Base-by-base conservation (phyloP, 1,140 invertebrate species). In the Pogonus chalceus region DNA sequence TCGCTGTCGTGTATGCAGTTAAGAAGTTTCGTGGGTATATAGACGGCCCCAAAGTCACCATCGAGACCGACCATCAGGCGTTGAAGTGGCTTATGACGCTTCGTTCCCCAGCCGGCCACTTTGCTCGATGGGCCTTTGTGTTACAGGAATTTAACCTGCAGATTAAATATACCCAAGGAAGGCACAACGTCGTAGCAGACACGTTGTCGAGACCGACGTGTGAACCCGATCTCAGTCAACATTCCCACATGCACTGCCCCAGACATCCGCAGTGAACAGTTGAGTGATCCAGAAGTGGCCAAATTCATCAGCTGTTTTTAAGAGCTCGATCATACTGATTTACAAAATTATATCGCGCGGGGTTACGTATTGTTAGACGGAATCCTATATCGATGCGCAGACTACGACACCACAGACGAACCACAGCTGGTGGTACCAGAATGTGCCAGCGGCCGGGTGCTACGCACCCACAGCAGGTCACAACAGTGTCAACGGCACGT, bases 51-150 rank as follows among this genome's bases (percentile, higher is more conserved):
- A 46, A 64, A 16, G 68, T 74, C 22, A 63, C 23, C 2, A 58
- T 73, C 2, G 52, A 58, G 10, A 62, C 54, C 3, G 65, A 69
- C 54, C 74, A 78, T 50, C 70, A 74, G 49, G 71, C 75, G 0
- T 52, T 79, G 16, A 60, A 58, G 20, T 79, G 72, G 70, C 59
- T 79, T 0, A 55, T 68, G n/a, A 60, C 62, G 1, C 58, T 74
- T 0, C 73, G 70, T 54, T 61, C 72, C 18, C 66, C 68, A 2
- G 67, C 57, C 1, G 68, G 66, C 18, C 39, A 67, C 7, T 20
- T 72, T 12, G 59, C 58, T 1, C 20, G 64, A 3, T 69, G 67
- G 63, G 62, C 63, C 2, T 47, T 70, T 4, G 35, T 55, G 9
- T 31, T 70, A 2, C 64, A 70, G 46, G 20, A 61, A 1, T 66